Conservation (phyloP, 35 echinoderm and acorn worm genomes). For the Heliocidaris tuberculata region DNA sequence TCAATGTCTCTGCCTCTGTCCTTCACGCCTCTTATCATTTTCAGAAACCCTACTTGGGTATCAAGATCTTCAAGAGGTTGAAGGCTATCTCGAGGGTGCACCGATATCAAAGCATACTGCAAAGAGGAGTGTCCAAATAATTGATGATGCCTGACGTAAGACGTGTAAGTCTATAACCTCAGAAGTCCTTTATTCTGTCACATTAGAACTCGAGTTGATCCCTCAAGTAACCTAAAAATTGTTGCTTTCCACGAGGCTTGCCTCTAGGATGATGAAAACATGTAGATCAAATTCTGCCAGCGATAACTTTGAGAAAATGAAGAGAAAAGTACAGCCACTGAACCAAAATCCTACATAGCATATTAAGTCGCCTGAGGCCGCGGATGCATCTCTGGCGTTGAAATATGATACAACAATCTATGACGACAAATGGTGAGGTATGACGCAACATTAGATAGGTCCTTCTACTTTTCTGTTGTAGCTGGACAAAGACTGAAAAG, state of each 20-base stretch:
- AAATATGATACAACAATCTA: not conserved
- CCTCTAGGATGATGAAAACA: not conserved
- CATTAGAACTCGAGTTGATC: not conserved
- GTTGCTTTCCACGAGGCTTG: not conserved
- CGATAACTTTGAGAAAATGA: not conserved
- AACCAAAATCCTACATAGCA: not conserved
- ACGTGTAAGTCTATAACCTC: no score
- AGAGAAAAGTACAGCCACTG: not conserved
- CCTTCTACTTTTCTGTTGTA: not conserved
- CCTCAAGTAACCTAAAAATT: not conserved
- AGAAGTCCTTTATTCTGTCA: not conserved
- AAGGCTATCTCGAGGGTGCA: not conserved
- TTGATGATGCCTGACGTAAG: not conserved
- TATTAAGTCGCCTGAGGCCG: not conserved
- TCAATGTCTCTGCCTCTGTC: not conserved
- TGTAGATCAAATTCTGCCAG: not conserved
- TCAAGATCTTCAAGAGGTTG: not conserved
- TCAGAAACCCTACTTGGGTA: not conserved
- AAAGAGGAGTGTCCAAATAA: not conserved
- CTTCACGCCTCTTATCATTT: not conserved
- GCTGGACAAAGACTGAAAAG: not conserved
- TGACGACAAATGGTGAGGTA: not conserved
- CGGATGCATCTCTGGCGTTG: not conserved
- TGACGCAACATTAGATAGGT: not conserved
- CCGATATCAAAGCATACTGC: not conserved